A percentile compares a stretch with the other conserved stretches of the same genome.
phyloP scores from a whole-genome alignment of 2,797 vertebrate genomes.

The Brachyrhaphis roseni region DNA sequence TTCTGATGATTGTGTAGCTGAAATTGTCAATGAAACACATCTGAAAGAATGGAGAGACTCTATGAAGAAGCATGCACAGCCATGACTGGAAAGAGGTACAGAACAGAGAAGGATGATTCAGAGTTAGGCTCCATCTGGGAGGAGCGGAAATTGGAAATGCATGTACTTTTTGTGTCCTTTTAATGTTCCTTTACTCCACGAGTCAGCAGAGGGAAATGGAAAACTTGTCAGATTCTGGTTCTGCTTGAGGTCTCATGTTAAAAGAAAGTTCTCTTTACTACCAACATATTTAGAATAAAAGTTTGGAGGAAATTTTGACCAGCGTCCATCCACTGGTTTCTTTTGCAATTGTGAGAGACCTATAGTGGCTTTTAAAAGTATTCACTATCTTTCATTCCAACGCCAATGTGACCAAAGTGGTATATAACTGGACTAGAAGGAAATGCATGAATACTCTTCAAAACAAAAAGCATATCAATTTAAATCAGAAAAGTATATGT shows the following conservation, averaged over 20 bases:
- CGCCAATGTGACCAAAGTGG: background rate
- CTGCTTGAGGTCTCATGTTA: background rate
- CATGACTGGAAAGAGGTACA: constrained; percentile 25
- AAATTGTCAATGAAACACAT: constrained; percentile 65
- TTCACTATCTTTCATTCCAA: background rate
- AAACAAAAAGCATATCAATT: background rate
- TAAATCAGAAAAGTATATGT: background rate
- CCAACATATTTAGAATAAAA: background rate
- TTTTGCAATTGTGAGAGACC: background rate
- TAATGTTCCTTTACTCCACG: background rate
- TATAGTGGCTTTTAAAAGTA: background rate
- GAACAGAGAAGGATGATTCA: constrained; percentile 37
- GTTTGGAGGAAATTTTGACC: background rate
- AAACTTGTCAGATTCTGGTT: background rate
- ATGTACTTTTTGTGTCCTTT: constrained; percentile 1
- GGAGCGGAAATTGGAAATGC: constrained; percentile 29
- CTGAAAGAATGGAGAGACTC: constrained; percentile 34
- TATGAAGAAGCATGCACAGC: constrained; percentile 4
- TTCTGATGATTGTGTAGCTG: constrained; percentile 63
- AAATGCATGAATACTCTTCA: background rate
- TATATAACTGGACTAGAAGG: background rate
- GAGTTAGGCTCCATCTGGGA: constrained; percentile 24
- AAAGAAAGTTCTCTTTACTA: background rate
- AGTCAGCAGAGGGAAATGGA: background rate
- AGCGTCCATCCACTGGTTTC: background rate